Evolutionary conservation across 1,140 invertebrate genomes (phyloP), one percentile per base, ranked within the genome.

Genomic region (Drosophila truncata): DNA sequence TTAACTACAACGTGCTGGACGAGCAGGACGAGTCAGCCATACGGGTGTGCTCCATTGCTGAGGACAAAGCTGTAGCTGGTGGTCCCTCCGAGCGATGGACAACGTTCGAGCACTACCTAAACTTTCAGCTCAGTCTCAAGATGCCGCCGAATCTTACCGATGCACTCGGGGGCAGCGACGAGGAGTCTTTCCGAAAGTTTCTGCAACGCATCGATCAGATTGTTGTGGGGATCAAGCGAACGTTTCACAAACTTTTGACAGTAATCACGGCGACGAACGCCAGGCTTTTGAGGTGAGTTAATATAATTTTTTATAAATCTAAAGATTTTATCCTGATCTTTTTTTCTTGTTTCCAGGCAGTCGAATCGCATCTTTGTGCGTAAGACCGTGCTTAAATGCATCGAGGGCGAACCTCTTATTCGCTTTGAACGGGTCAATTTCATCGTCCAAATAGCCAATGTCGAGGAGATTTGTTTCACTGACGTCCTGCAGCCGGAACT

Each of bases 81-180:
- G 11, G 35, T 27, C 27, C 41, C 2, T 11, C 31, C 14, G 16
- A 77, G 7, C 14, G 44, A 1, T 80, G 64, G 73, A 52, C 29
- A 6, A 27, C 37, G 6, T 57, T 46, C 20, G 73, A 78, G 4
- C 62, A 88, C 41, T 46, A 80, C 10, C 35, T 80, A 16, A 46
- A 90, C 49, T 88, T 81, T n/a, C 85, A 88, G 35, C 44, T 88
- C 11, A 59, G 62, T 16, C 80, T 88, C 13, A 78, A 69, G 41
- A 27, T 88, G 18, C 84, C 84, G 3, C 2, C 70, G 1, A 90
- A 81, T 39, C 62, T 78, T 4, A n/a, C 18, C 2, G 46, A 67
- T 18, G 39, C 54, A 4, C 37, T 88, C 1, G 84, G 69, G 16
- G 74, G 78, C 27, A 83, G 66, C n/a, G 29, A 59, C 31, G 66